phyloP scores from a whole-genome alignment of 1,140 invertebrate species.

The Philotrypesis tridentata region DNA sequence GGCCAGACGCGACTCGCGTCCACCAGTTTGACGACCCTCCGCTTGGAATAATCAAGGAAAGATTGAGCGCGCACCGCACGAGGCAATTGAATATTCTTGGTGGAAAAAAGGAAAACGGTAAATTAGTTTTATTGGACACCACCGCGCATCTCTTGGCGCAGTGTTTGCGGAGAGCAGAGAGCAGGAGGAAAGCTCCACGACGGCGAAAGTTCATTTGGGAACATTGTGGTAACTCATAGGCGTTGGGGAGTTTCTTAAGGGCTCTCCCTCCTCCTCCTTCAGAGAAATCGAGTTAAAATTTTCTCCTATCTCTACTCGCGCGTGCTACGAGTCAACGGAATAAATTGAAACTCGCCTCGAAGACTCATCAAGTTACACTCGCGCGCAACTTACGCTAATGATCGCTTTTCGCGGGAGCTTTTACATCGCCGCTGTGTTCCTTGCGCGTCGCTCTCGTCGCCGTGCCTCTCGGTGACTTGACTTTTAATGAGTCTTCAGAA shows the following conservation, averaged over 20 bases:
- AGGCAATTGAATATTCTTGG: background rate
- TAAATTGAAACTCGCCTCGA: slow-evolving; percentile 35
- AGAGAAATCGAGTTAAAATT: slow-evolving; percentile 32
- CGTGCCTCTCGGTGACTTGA: background rate
- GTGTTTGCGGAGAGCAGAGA: background rate
- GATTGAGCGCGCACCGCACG: too few species aligned
- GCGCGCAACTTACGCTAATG: background rate
- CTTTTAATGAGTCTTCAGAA: background rate
- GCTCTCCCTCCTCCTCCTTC: background rate
- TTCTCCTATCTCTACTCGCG: background rate
- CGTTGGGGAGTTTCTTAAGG: slow-evolving; percentile 16
- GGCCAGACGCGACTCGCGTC: too few species aligned
- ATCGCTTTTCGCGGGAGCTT: background rate
- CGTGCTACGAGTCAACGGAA: background rate
- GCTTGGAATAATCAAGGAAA: background rate
- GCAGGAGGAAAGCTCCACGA: background rate
- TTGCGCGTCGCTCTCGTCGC: too few species aligned
- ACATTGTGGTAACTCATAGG: slow-evolving; percentile 20
- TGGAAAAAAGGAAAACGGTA: too few species aligned
- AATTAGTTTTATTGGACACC: background rate
- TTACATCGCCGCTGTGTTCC: background rate
- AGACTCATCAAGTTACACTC: slow-evolving; percentile 12
- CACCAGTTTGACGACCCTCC: background rate
- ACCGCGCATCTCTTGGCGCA: too few species aligned
- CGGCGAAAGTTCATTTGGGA: slow-evolving; percentile 10